phyloP scores from a whole-genome alignment of 2,113 vertebrate genomes.

The Protomyctophum bolini region DNA sequence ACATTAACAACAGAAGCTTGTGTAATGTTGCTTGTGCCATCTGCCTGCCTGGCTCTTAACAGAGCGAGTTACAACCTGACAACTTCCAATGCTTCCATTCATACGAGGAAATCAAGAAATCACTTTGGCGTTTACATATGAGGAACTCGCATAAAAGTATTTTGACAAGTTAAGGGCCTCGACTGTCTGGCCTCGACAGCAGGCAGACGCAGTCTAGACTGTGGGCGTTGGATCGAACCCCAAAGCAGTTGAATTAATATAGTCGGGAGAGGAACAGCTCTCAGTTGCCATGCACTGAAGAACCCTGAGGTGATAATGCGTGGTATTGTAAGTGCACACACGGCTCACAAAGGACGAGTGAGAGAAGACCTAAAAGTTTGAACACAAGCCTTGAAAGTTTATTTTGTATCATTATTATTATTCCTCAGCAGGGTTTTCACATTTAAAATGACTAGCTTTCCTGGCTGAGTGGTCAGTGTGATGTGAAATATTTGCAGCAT shows the following conservation, averaged over 20 bases:
- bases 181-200: constrained; percentile 7
- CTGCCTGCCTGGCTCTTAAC: too few relatives aligned
- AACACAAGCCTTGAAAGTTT: not conserved
- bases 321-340: constrained; percentile 19
- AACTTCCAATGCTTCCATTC: too few relatives aligned
- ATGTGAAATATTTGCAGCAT: too few relatives aligned
- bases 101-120: too few relatives aligned
- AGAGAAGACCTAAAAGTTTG: constrained; percentile 2
- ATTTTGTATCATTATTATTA: not conserved
- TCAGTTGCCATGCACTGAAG: constrained; percentile 20
- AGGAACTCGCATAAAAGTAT: too few relatives aligned
- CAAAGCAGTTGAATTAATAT: not conserved
- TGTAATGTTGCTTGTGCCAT: too few relatives aligned
- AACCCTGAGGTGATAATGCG: constrained; percentile 57
- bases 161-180: too few relatives aligned
- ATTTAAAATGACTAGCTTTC: constrained; percentile 33
- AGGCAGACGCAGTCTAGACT: constrained; percentile 2
- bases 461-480: constrained; percentile 24
- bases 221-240: constrained; percentile 19
- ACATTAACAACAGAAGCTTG: too few relatives aligned
- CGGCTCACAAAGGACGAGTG: constrained; percentile 8
- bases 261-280: constrained; percentile 32
- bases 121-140: too few relatives aligned
- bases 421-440: constrained; percentile 17
- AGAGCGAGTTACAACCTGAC: too few relatives aligned